A percentile compares a stretch with the other conserved stretches of the same genome.
These are phyloP conservation scores for Nothocercus nigrocapillus DNA, from an alignment of 2,113 vertebrate species.

Conservation along the genomic window DNA sequence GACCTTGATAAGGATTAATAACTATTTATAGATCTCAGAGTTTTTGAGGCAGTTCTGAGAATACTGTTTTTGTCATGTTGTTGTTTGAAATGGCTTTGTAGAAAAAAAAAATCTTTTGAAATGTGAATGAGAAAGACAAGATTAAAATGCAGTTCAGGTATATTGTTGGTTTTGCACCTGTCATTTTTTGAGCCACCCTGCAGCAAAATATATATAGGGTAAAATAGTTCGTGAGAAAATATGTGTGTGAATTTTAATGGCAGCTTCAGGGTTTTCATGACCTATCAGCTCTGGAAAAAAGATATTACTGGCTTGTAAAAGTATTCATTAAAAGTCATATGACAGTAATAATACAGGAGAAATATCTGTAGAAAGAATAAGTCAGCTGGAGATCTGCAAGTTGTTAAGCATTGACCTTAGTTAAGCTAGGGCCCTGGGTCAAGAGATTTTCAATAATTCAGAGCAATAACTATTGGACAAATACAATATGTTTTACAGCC, in stretches of 20 bases:
- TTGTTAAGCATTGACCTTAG: not conserved
- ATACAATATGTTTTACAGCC: not conserved
- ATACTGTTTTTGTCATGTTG: not conserved
- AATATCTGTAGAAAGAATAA: not conserved
- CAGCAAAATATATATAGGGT: constrained; percentile 1
- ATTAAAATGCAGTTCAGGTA: constrained; percentile 36
- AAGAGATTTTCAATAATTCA: not conserved
- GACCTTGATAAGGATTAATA: not conserved
- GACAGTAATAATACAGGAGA: not conserved
- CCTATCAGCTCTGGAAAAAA: constrained; percentile 29
- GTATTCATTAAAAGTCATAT: not conserved
- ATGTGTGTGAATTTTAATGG: constrained; percentile 65
- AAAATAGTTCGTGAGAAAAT: constrained; percentile 32
- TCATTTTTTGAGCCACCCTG: constrained; percentile 44
- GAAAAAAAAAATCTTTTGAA: not conserved
- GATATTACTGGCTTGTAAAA: not conserved
- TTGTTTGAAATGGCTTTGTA: not conserved
- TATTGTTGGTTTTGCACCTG: constrained; percentile 40
- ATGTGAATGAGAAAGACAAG: not conserved
- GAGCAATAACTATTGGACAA: constrained; percentile 6
- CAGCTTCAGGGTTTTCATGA: constrained; percentile 41
- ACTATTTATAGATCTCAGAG: not conserved
- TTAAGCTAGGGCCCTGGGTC: not conserved
- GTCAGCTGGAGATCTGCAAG: not conserved
- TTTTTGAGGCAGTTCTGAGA: not conserved